Base-by-base conservation (phyloP, 1,140 invertebrate species). In the Diorhabda carinulata region DNA sequence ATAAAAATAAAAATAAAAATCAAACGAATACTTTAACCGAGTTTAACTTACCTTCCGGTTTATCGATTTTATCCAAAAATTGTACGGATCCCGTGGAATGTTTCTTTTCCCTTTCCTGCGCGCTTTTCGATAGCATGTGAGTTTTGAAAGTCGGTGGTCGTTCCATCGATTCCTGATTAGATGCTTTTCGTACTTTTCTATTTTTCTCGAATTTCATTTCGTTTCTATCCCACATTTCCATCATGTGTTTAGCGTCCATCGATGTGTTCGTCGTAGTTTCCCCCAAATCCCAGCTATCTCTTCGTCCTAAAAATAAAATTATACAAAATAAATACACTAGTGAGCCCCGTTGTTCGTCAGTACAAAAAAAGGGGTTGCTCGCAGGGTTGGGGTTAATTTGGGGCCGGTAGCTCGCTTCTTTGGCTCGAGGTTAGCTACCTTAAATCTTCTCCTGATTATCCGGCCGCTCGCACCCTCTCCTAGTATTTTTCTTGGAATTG, bases 51-150 rank as follows among this genome's bases (percentile, higher is more conserved):
- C 87, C 81, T 80, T 91, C 90, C 65, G 90, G 87, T 69, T 88
- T 86, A 69, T 92, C 90, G 66, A 89, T 88, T 80, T 88, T 91
- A 65, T 92, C 90, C 0, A 90, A 91, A 2, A 87, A 85, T 72
- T 89, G 86, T 3, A 89, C 91, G 0, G 89, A 90, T 0, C 88
- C 83, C 0, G 86, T 84, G n/a, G 91, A 92, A 61, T 89, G 89
- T 73, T 90, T 86, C 74, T 90, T 86, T 72, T 92, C 91, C 0
- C 87, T 83, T 75, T 92, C 90, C 5, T 86, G 82, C 2, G 77
- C 78, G 62, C 81, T 91, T 83, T 81, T 89, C 75, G 84, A 89
- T 59, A 78, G 75, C 71, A 79, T 78, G 70, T 90, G 88, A 2
- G 87, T 89, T 72, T 87, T 86, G 74, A 89, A 90, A 2, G 88